phyloP scores from a whole-genome alignment of 2,113 vertebrate species.

The Nannobrachium achirus region DNA sequence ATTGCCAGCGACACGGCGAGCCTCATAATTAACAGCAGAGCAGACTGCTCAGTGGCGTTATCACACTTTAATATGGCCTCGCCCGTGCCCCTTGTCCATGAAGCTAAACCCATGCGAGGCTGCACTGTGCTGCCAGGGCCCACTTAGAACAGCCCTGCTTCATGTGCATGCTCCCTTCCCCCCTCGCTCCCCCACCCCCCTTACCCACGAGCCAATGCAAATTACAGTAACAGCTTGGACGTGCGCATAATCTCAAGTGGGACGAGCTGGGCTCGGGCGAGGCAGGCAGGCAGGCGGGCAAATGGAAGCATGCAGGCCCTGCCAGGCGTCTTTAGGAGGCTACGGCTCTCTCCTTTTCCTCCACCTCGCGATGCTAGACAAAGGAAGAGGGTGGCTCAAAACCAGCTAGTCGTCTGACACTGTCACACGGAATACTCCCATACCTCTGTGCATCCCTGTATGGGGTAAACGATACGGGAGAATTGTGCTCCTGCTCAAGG shows the following conservation, averaged over 20 bases:
- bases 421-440: slow-evolving; percentile 41
- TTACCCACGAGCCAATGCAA: slow-evolving; percentile 72
- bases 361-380: slow-evolving; percentile 58
- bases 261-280: slow-evolving; percentile 64
- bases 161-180: slow-evolving; percentile 60
- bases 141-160: slow-evolving; percentile 67
- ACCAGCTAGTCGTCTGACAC: slow-evolving; percentile 62
- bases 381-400: slow-evolving; percentile 64
- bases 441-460: slow-evolving; percentile 6
- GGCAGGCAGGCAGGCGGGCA: slow-evolving; percentile 63
- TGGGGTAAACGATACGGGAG: slow-evolving; percentile 47
- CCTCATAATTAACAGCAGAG: slow-evolving; percentile 34
- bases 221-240: slow-evolving; percentile 81
- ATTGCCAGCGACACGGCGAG: not conserved
- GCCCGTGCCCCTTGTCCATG: slow-evolving; percentile 53
- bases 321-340: slow-evolving; percentile 71
- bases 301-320: slow-evolving; percentile 63
- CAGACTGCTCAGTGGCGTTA: slow-evolving; percentile 54
- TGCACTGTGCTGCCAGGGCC: slow-evolving; percentile 69
- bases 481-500: slow-evolving; percentile 16
- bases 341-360: slow-evolving; percentile 61
- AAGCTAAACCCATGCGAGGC: slow-evolving; percentile 45
- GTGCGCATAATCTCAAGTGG: slow-evolving; percentile 73
- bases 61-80: slow-evolving; percentile 62
- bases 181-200: slow-evolving; percentile 45